Base-by-base conservation (phyloP, 1,140 invertebrate genomes). In the Babylonia areolata region DNA sequence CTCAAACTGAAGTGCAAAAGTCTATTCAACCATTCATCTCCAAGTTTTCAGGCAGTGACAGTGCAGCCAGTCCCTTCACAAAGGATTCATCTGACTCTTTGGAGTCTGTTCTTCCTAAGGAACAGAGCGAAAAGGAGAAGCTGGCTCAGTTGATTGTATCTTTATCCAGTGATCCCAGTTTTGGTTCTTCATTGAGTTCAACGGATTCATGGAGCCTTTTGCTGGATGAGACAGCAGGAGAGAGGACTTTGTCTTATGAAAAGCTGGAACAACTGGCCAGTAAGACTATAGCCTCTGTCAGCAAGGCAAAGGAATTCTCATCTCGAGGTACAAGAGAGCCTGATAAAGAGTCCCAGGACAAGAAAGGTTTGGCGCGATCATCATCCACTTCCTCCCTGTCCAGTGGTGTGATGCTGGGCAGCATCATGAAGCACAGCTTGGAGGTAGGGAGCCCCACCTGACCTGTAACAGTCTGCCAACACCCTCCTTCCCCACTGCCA, bases 211-310 rank as follows among this genome's bases (percentile, higher is more conserved):
- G 78, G 78, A 80, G 5, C 28, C 40, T 80, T 51, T n/a, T 80
- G 46, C 78, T 80, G 78, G 78, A 80, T 54, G 78, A 80, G 23
- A 40, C 78, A 77, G 75, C 35, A 28, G 75, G 35, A 77, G 35
- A 40, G 28, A 40, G 75, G 20, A 40, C 35, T 28, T 37, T 35
- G 71, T 73, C 71, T 31, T 37, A 73, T 33, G 31, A 73, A 3
- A 73, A 37, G 20, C 35, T 73, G 31, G 71, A 73, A 11, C 31
- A 73, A 31, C 33, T 37, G 11, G 75, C 75, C 75, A 40, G 37
- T 37, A 40, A 39, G 35, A 40, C 35, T 15, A 28, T 17, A 42
- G 75, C 37, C 17, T 40, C 75, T 5, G 39, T 28, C 33, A 37
- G 75, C 75, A 77, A 39, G 39, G 15, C 15, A 2, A 40, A 28